Conservation (phyloP, 35 echinoderm and acorn worm species). For the Amphiura filiformis region DNA sequence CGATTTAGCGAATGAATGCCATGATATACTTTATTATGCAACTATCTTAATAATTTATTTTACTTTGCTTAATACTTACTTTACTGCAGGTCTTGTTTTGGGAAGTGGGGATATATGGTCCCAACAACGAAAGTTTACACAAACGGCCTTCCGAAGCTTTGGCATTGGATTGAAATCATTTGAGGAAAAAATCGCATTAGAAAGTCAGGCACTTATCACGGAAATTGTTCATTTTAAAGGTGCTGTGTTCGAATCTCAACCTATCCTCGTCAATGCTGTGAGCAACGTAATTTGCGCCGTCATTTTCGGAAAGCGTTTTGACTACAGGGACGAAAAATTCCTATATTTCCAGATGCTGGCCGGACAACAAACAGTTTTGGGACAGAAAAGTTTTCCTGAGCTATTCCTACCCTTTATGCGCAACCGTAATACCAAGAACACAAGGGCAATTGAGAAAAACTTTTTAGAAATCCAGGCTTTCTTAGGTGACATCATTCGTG, state of each 20-base stretch:
- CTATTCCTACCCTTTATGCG: not conserved
- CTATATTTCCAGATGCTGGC: not conserved
- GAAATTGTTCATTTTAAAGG: conserved; percentile 8
- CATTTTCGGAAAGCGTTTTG: conserved; percentile 48
- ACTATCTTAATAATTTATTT: too few species aligned
- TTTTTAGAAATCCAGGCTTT: not conserved
- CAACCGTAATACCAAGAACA: not conserved
- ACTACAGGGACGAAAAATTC: conserved; percentile 53
- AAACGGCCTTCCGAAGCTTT: conserved; percentile 19
- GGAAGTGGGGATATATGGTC: conserved; percentile 7
- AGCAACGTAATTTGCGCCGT: conserved; percentile 54
- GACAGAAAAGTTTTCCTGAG: not conserved
- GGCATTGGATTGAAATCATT: conserved; percentile 21
- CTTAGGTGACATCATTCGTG: conserved; percentile 2
- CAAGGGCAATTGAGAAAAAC: too few species aligned
- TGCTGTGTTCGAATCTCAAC: not conserved
- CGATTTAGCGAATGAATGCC: too few species aligned
- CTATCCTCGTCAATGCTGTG: conserved; percentile 10
- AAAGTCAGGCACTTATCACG: conserved; percentile 20
- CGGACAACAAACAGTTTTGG: not conserved
- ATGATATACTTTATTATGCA: too few species aligned
- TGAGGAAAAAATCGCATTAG: conserved; percentile 26
- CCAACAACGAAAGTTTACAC: conserved; percentile 10
- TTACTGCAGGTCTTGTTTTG: not conserved
- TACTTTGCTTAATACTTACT: not conserved